Percentiles rank a stretch among this genome's conserved stretches.
phyloP scores from a whole-genome alignment of 2,113 vertebrate species.

The Shinisaurus crocodilurus region DNA sequence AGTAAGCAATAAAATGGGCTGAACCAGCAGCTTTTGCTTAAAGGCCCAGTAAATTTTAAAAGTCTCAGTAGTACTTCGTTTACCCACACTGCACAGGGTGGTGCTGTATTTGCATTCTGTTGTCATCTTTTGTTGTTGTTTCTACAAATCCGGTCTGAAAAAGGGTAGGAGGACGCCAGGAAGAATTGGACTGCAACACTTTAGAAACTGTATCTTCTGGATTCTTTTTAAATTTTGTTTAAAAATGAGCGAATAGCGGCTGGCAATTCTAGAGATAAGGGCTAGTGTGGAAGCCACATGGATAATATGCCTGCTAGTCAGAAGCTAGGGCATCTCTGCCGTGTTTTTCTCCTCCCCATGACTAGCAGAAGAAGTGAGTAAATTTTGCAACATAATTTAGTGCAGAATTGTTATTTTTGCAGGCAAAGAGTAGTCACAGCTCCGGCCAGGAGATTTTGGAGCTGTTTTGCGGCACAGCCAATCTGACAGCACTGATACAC shows the following conservation, averaged over 20 bases:
- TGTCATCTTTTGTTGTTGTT: background rate
- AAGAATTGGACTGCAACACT: background rate
- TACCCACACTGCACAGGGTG: background rate
- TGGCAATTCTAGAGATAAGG: background rate
- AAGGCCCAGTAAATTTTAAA: background rate
- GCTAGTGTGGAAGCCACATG: background rate
- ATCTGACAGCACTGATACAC: too few relatives aligned
- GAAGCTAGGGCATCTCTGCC: background rate
- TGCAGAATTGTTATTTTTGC: background rate
- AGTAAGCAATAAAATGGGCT: background rate
- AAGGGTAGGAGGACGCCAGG: background rate
- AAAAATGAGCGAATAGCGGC: background rate
- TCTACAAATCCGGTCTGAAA: background rate
- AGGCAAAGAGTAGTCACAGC: background rate
- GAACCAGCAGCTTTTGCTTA: background rate
- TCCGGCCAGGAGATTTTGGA: background rate
- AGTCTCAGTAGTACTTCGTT: background rate
- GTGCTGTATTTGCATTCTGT: background rate
- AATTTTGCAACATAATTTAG: background rate
- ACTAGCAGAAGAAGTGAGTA: background rate
- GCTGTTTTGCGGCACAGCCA: background rate
- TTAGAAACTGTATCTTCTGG: background rate
- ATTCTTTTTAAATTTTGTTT: background rate
- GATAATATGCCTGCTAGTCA: background rate
- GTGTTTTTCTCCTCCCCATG: background rate